Evolutionary conservation across 2,797 vertebrate genomes (phyloP).

Genomic region (Cebuella pygmaea): DNA sequence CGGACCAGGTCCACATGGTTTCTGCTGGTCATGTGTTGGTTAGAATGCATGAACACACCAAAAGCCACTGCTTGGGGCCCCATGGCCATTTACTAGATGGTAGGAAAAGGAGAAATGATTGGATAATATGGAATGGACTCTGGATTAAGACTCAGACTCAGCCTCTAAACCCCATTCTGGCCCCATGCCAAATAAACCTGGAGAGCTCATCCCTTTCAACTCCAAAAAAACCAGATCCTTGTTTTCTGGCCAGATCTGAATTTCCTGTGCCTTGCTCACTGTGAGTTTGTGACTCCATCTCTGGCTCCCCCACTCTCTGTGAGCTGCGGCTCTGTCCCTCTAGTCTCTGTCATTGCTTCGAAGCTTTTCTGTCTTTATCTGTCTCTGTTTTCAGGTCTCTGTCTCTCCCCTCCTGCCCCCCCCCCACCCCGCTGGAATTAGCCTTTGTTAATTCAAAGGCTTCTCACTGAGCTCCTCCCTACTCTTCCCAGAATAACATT

Average conservation of each 20-base stretch:
- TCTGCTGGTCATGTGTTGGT: background rate
- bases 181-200: background rate
- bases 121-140: background rate
- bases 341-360: background rate
- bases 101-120: background rate
- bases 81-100: background rate
- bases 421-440: background rate
- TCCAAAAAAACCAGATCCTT: background rate
- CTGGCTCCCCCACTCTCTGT: background rate
- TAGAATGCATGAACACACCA: background rate
- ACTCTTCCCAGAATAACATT: slow-evolving; percentile 61
- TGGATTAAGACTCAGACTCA: background rate
- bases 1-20: background rate
- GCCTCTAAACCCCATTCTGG: background rate
- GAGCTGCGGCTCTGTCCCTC: background rate
- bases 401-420: background rate
- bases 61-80: background rate
- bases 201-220: background rate
- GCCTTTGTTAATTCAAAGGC: slow-evolving; percentile 64
- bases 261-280: background rate
- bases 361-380: slow-evolving; percentile 12
- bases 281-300: background rate
- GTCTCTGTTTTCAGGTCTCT: slow-evolving; percentile 56
- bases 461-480: slow-evolving; percentile 53
- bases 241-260: background rate